Conservation (phyloP, 2,113 vertebrate species). For the Guaruba guarouba region DNA sequence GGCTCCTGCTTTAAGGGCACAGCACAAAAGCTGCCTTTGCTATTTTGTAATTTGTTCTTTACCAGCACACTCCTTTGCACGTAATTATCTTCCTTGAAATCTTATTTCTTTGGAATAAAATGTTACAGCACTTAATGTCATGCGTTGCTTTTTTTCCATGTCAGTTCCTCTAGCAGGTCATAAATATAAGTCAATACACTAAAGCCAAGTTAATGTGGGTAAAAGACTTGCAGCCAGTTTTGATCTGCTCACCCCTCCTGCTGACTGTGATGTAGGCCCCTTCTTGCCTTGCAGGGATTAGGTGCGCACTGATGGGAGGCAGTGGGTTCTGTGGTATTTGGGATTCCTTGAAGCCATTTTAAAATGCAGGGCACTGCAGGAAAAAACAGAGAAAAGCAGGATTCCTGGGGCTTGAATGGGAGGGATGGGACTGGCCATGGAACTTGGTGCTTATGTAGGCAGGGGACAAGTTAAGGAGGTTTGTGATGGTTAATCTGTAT, state of each 20-base stretch:
- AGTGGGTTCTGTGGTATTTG: rapidly evolving
- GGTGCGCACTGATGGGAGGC: background rate
- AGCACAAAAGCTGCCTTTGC: background rate
- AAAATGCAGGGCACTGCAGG: background rate
- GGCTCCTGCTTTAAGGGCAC: background rate
- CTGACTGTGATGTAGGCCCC: background rate
- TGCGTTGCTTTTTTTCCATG: background rate
- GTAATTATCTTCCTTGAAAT: background rate
- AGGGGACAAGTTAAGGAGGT: background rate
- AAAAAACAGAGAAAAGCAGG: background rate
- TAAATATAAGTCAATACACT: background rate
- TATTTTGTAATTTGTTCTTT: background rate
- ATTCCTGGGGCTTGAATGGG: background rate
- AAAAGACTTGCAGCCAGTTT: background rate
- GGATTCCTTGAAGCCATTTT: background rate
- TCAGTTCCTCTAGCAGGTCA: background rate
- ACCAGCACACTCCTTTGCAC: background rate
- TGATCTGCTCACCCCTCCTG: background rate
- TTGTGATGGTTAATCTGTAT: background rate
- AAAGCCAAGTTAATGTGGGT: background rate
- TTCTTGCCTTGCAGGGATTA: background rate
- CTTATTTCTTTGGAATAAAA: background rate
- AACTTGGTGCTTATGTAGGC: background rate
- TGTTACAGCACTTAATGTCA: rapidly evolving
- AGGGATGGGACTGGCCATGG: background rate